Percentiles rank a stretch among this genome's conserved stretches.
phyloP scores from a whole-genome alignment of 2,797 vertebrate species.

The Tachyglossus aculeatus region DNA sequence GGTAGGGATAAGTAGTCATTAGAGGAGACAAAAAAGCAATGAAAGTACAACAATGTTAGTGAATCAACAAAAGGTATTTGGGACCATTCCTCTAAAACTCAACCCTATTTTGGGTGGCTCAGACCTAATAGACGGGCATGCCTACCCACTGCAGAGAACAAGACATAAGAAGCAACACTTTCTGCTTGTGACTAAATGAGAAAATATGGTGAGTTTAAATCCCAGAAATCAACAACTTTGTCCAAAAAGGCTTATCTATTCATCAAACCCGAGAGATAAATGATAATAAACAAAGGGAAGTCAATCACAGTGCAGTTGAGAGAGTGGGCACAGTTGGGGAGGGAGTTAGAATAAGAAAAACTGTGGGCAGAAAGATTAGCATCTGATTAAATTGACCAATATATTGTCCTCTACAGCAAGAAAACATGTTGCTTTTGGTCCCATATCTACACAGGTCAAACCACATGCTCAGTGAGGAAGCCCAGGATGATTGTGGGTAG shows the following conservation, averaged over 20 bases:
- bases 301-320: not conserved
- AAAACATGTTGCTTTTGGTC: too few species aligned
- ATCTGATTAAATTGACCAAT: too few species aligned
- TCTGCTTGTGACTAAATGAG: not conserved
- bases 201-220: constrained; percentile 20
- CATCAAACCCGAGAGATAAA: constrained; percentile 34
- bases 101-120: not conserved
- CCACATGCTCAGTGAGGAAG: too few species aligned
- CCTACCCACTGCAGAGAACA: constrained; percentile 9
- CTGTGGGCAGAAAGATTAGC: not conserved
- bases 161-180: constrained; percentile 8
- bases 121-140: constrained; percentile 12
- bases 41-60: too few species aligned
- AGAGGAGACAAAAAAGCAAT: too few species aligned
- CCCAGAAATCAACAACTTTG: constrained; percentile 1
- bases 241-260: constrained; percentile 32
- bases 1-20: too few species aligned
- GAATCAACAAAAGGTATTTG: constrained; percentile 14
- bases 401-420: too few species aligned
- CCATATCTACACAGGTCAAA: too few species aligned
- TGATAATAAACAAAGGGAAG: constrained; percentile 20
- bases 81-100: not conserved
- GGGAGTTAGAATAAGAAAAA: not conserved
- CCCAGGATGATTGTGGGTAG: too few species aligned
- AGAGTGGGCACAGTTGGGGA: not conserved